Evolutionary conservation across 2,888 invertebrate genomes (phyloP), one percentile per base, ranked within the genome.

Genomic region (Drosophila neonasuta): DNA sequence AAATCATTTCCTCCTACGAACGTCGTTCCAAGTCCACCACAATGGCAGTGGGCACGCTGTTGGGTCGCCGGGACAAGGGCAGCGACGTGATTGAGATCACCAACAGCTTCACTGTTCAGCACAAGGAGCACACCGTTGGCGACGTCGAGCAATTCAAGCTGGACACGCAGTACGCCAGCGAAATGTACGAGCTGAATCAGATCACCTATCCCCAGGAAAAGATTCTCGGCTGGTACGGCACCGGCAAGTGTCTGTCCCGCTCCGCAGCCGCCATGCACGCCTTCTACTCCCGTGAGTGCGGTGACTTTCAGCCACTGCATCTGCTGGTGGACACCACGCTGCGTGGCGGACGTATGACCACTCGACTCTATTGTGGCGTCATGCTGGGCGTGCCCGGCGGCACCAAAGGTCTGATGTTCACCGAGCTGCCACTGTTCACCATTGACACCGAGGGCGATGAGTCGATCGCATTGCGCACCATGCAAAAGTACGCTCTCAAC

Each of bases 181-280:
- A 82, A 0, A 79, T 82, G 82, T 50, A 45, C 13, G 75, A 82
- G 1, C 20, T 82, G 6, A 74, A 74, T 44, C 68, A 60, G 39
- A 13, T 74, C 1, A 62, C 44, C 32, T 77, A 69, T 64, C 86
- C 83, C 3, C 66, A 64, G 32, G 83, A 83, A 62, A 65, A 61
- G 15, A 72, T 83, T 29, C 5, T 83, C n/a, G 83, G 83, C 3
- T 83, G 83, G 83, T 83, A 74, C 17, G 34, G 56, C 63, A 83
- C 83, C 0, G 77, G 74, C 5, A 86, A 67, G 7, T 17, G 68
- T 0, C 50, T 85, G 5, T 74, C 73, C 0, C 57, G 58, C 0
- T 69, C 68, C 3, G 80, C 80, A 0, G 52, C 62, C 0, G 49
- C 57, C 0, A 11, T 83, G 10, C 67, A 85, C 17, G 70, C 68